Evolutionary conservation across 1,140 invertebrate genomes (phyloP).

Genomic region (Magallana ariakensis): DNA sequence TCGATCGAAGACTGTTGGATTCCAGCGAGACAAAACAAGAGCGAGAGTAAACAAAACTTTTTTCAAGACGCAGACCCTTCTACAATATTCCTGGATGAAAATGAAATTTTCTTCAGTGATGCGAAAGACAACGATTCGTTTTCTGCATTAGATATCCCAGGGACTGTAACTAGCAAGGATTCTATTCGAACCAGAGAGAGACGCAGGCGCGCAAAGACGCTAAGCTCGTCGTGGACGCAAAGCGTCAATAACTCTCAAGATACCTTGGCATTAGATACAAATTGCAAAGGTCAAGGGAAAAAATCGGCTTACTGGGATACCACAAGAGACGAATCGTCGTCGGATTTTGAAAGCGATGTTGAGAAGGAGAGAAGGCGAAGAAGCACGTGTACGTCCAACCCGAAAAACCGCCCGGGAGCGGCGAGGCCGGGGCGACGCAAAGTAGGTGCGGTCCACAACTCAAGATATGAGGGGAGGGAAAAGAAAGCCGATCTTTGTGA

Average conservation of each 20-base stretch:
- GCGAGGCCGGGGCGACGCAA: background rate
- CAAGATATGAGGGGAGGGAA: background rate
- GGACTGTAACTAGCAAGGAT: background rate
- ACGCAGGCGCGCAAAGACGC: background rate
- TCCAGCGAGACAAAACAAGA: background rate
- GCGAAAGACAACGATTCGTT: background rate
- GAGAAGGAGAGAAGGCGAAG: background rate
- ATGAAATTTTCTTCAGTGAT: background rate
- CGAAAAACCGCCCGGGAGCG: background rate
- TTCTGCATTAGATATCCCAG: background rate
- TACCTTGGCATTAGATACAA: background rate
- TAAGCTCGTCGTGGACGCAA: background rate
- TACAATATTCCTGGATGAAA: background rate
- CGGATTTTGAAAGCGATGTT: background rate
- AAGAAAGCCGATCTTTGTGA: background rate
- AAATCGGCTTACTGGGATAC: background rate
- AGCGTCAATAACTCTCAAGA: background rate
- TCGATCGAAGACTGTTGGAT: constrained; percentile 11
- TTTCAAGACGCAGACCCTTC: background rate
- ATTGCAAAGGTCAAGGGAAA: background rate
- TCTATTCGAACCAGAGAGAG: background rate
- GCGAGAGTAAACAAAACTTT: background rate
- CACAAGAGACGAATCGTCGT: background rate
- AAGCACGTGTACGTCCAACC: background rate
- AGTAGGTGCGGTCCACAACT: background rate